Conservation (phyloP, 1,140 invertebrate genomes). For the Frieseomelitta varia region DNA sequence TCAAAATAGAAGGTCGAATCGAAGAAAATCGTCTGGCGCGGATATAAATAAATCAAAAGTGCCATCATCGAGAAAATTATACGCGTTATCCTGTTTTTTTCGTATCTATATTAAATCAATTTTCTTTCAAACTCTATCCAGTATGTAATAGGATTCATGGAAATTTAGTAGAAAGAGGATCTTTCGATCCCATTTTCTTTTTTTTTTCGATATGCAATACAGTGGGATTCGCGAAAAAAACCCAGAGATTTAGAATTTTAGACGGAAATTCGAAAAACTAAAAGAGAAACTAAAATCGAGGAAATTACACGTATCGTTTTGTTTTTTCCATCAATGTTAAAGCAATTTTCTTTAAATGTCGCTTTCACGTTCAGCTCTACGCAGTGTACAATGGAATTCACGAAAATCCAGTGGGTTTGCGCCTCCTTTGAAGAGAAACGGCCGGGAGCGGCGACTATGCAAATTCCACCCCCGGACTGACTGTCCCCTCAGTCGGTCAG, state of each 20-base stretch:
- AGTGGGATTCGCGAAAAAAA: no score
- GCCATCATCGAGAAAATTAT: background rate
- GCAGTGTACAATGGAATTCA: background rate
- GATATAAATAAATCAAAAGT: background rate
- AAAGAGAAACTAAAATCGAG: background rate
- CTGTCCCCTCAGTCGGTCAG: conserved; percentile 73
- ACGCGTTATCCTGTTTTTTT: background rate
- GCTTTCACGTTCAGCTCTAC: background rate
- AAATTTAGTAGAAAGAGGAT: background rate
- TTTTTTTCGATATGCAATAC: no score
- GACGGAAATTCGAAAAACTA: no score
- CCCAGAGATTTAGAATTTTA: no score
- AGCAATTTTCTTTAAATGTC: background rate
- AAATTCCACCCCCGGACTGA: conserved; percentile 66
- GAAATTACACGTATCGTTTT: background rate
- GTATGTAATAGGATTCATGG: background rate
- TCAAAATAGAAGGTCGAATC: no score
- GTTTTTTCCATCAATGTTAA: background rate
- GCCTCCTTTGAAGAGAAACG: background rate
- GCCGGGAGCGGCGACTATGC: conserved; percentile 64
- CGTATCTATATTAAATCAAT: background rate
- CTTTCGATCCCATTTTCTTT: no score
- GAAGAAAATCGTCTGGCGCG: background rate
- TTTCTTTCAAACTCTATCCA: background rate
- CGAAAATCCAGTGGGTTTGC: background rate